Evolutionary conservation across 2,797 vertebrate species (phyloP).

Genomic region (Peromyscus eremicus): DNA sequence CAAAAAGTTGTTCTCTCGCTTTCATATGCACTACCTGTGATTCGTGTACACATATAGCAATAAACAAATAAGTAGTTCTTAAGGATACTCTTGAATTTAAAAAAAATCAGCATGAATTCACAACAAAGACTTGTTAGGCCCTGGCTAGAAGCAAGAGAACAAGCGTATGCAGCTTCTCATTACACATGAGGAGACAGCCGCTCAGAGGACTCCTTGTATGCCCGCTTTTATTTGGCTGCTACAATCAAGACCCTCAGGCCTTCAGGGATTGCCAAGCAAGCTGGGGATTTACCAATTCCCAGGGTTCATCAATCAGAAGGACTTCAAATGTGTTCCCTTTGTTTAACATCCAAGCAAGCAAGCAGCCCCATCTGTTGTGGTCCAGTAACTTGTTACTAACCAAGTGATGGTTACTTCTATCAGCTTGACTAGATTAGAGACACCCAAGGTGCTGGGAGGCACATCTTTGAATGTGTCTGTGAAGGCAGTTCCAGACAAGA

Average conservation of each 20-base stretch:
- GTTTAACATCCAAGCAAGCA: background rate
- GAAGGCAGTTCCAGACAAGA: background rate
- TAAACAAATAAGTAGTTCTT: background rate
- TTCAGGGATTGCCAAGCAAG: background rate
- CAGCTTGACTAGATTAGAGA: background rate
- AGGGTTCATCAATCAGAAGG: background rate
- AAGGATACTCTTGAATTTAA: background rate
- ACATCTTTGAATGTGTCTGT: too few species aligned
- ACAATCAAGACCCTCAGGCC: background rate
- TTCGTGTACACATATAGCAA: background rate
- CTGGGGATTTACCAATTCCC: background rate
- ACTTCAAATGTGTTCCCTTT: background rate
- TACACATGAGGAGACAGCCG: background rate
- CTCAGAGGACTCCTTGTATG: background rate
- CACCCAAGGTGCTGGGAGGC: too few species aligned
- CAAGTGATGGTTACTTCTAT: background rate
- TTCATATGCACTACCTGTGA: background rate
- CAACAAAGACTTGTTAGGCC: background rate
- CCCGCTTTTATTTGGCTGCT: background rate
- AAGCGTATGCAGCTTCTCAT: background rate
- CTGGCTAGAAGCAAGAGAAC: background rate
- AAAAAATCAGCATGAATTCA: background rate
- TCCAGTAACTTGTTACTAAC: background rate
- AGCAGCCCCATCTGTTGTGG: background rate
- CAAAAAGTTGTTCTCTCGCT: background rate